Base-by-base conservation (phyloP, 1,140 invertebrate species). In the Polypedilum vanderplanki region DNA sequence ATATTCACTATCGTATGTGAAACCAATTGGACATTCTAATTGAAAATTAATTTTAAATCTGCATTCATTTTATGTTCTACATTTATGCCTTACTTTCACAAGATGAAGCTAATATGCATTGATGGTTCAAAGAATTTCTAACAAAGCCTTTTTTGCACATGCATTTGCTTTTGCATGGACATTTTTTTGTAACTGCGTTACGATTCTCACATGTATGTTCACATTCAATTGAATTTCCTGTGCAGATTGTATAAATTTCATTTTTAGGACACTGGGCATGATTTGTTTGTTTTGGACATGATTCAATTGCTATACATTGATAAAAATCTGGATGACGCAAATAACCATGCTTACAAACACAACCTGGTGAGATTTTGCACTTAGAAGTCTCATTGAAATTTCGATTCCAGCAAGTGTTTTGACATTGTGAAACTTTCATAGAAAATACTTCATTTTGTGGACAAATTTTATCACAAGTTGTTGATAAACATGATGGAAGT, bases 101-200 rank as follows among this genome's bases (percentile, higher is more conserved):
- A 8, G 15, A n/a, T 18, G 17, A 9, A 7, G 15, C 8, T 18
- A 18, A 18, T 9, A 70, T 70, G 10, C 65, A 70, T 70, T 70
- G 65, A 70, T 18, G 8, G 9, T n/a, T 70, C 20, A 70, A 9
- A 70, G 65, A 70, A 20, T 17, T 70, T 18, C 65, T 70, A 2
- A 70, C 10, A 70, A 18, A 70, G n/a, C 65, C 65, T 18, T 70
- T 18, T 18, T 70, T 70, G 10, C 65, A 70, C 17, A 18, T 70
- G 20, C 65, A 70, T 18, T 18, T 18, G 9, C 20, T 70, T 70
- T 8, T 22, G 10, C 65, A 70, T 9, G 17, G 20, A 12, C 65
- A 70, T 70, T 70, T 70, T 17, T 20, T 22, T 4, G 10, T n/a
- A 1, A 18, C 7, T 70, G n/a, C 10, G 9, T 70, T 20, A 20